phyloP scores from a whole-genome alignment of 2,888 invertebrate species.

The Polymixis flavicincta region DNA sequence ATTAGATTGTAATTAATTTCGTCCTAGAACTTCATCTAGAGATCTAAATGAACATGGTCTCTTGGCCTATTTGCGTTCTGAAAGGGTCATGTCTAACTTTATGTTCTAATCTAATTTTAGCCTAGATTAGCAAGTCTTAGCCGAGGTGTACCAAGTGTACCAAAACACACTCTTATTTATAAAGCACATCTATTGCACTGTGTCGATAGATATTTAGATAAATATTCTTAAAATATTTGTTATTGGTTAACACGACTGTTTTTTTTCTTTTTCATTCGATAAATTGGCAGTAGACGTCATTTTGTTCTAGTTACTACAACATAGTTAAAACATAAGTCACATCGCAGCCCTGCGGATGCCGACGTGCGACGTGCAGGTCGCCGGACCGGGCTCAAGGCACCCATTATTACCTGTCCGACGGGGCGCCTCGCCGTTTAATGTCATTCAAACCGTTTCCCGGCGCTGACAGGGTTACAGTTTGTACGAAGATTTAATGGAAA shows the following conservation, averaged over 20 bases:
- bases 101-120: background rate
- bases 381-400: conserved; percentile 41
- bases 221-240: background rate
- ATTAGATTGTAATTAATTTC: conserved; percentile 1
- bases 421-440: conserved; percentile 35
- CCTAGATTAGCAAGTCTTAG: no score
- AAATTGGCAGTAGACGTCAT: background rate
- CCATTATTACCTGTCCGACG: conserved; percentile 58
- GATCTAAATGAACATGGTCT: background rate
- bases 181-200: background rate
- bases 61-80: background rate
- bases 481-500: conserved; percentile 46
- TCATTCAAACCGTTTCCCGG: conserved; percentile 44
- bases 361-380: conserved; percentile 13
- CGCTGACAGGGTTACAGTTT: conserved; percentile 47
- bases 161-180: background rate
- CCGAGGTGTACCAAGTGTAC: background rate
- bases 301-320: background rate
- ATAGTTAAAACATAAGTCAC: conserved; percentile 18
- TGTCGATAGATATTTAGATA: background rate
- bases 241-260: background rate
- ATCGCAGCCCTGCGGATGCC: background rate
- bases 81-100: background rate
- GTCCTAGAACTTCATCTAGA: background rate
- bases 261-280: background rate